Base-by-base conservation (phyloP, 2,888 invertebrate genomes). In the Sarcophaga caerulescens region DNA sequence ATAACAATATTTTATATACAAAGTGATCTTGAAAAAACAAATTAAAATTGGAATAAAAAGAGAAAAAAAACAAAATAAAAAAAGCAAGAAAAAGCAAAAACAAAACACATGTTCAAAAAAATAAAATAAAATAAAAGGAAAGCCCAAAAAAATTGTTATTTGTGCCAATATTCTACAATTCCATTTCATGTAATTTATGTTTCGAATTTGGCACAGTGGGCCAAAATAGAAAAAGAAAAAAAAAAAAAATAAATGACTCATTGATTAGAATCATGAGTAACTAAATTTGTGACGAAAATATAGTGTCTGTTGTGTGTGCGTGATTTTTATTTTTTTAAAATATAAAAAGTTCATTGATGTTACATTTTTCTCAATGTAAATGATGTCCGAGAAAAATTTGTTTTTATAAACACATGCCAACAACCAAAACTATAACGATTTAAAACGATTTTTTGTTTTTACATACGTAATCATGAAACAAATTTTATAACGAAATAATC, bases 151-250 rank as follows among this genome's bases (percentile, higher is more conserved):
- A 35, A 35, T 35, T 10, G 35, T 74, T 14, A 71, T 52, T 47
- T 21, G 6, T 57, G 25, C 66, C 47, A 74, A 60, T 66, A 59
- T 66, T 65, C 19, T 44, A 70, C 65, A 69, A 70, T 65, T 10
- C 25, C 23, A 63, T 60, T 25, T 68, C 63, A 75, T 71, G 63
- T 66, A 62, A 77, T 66, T 68, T 65, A 25, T 68, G 12, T 60
- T 74, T 23, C 25, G 73, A 81, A 78, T 71, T 84, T 86, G 78
- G 86, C 86, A 86, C 86, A 86, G 86, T 86, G 84, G 84, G 84
- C 78, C 77, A 78, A 59, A 63, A 66, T n/a, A 75, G 21, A 63
- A 8, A 35, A 35, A 35, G 1, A 35, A 35, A 35, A 8, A 35
- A 8, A 79, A 60, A 59, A 60, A 14, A 69, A 21, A 23, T 19